Base-by-base conservation (phyloP, 2,888 invertebrate genomes). In the Autographa gamma region DNA sequence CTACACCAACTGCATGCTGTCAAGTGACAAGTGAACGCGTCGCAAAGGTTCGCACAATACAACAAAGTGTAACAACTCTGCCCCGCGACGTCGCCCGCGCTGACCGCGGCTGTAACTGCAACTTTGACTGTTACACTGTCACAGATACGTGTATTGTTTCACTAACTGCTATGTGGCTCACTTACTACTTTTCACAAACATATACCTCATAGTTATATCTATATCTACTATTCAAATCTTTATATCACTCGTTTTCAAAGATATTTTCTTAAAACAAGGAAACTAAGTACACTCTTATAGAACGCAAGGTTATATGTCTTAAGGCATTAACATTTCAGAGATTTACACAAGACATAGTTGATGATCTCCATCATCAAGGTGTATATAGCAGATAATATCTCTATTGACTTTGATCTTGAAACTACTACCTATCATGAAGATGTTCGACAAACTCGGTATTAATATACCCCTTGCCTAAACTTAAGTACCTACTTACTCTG, bases 41-140 rank as follows among this genome's bases (percentile, higher is more conserved):
- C 18, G 32, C 63, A 60, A 80, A 63, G 64, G 64, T 43, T 65
- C 2, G 31, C 58, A 16, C 32, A 43, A n/a, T 25, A 56, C 56
- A 59, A 56, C 52, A 65, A 74, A 74, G 72, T 69, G 69, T 68
- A 71, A 69, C 69, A 60, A 60, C 14, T 63, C 52, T 13, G 34
- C 16, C 65, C 59, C 68, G 34, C 56, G 52, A 19, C 70, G 71
- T 67, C 56, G 62, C 64, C 32, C 52, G 58, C 69, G 34, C 25
- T 19, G 62, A 59, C 66, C 32, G 34, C 25, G 58, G 61, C 63
- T 52, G 69, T 52, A 5, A n/a, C 48, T 48, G 48, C 38, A 73
- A 73, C 73, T 76, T 69, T 34, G 43, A 18, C 18, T 31, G 62
- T 69, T 19, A 56, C 54, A 5, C 54, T 66, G 66, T 65, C 74